Base-by-base conservation (phyloP, 2,113 vertebrate genomes). In the Paradisaea rubra region DNA sequence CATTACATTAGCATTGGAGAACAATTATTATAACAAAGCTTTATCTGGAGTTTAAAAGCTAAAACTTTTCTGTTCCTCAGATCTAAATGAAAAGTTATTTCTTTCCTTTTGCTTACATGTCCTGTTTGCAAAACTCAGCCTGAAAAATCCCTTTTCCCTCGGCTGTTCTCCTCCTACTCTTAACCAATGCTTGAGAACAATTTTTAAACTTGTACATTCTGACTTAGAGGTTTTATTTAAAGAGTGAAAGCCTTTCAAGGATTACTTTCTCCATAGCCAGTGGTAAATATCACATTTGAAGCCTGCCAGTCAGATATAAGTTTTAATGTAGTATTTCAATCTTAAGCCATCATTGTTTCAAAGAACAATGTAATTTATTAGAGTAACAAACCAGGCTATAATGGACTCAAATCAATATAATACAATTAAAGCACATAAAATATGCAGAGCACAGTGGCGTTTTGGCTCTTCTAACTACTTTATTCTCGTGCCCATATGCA, bases 321-420 rank as follows among this genome's bases (percentile, higher is more conserved):
- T 84, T 81, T 71, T 45, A 94, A 84, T 73, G 53, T 39, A 81
- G 80, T 93, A 86, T 94, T 92, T 94, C 86, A 93, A 64, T 89
- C 93, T 88, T 47, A 65, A 91, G 31, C 81, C 60, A 91, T 89
- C 85, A 69, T 79, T 86, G 86, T 93, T 93, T 91, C 72, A 95
- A 92, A 94, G 95, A 93, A 94, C 94, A 96, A 72, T 91, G 70
- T 93, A 95, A 95, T 97, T 96, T 95, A 96, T 96, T 91, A 91
- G 83, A 87, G 91, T 95, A 82, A 94, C 74, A 96, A 92, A 96
- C 76, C 74, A 85, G 89, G 68, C 79, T 96, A 87, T 95, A 95
- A 96, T 95, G 93, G 89, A 92, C 77, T 97, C 73, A 80, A 92
- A 97, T 95, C 95, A 95, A 95, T 96, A 95, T 76, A 94, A 91